phyloP scores from a whole-genome alignment of 2,113 vertebrate species.

The Tachysurus fulvidraco region DNA sequence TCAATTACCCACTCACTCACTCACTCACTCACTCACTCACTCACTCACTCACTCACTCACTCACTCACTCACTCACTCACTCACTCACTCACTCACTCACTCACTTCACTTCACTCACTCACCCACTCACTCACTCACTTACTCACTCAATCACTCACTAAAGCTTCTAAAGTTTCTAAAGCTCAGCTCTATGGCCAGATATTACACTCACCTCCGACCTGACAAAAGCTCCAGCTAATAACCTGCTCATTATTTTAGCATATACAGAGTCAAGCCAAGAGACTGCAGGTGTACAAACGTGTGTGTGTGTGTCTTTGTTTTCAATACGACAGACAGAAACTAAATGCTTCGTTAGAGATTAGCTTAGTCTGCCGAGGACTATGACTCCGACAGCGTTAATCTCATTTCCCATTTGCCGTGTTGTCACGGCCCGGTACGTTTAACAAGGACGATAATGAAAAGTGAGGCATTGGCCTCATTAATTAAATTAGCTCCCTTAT shows the following conservation, averaged over 20 bases:
- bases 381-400: constrained; percentile 69
- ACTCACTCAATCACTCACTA: too few relatives aligned
- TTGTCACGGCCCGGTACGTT: constrained; percentile 68
- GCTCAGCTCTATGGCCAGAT: constrained; percentile 36
- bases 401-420: constrained; percentile 65
- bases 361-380: constrained; percentile 62
- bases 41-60: too few relatives aligned
- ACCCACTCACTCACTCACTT: too few relatives aligned
- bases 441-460: constrained; percentile 70
- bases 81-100: too few relatives aligned
- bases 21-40: too few relatives aligned
- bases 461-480: constrained; percentile 69
- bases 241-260: constrained; percentile 46
- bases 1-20: too few relatives aligned
- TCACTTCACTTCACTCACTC: too few relatives aligned
- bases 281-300: constrained; percentile 1
- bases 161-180: too few relatives aligned
- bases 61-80: too few relatives aligned
- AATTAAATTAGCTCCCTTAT: constrained; percentile 75
- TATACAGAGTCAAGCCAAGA: constrained; percentile 34
- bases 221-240: constrained; percentile 47
- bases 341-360: constrained; percentile 57
- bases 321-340: constrained; percentile 47
- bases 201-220: constrained; percentile 47
- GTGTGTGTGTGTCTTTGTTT: constrained; percentile 22